These are phyloP conservation scores for Drosophila lacteicornis DNA, from an alignment of 1,140 invertebrate species.

Conservation along the genomic window DNA sequence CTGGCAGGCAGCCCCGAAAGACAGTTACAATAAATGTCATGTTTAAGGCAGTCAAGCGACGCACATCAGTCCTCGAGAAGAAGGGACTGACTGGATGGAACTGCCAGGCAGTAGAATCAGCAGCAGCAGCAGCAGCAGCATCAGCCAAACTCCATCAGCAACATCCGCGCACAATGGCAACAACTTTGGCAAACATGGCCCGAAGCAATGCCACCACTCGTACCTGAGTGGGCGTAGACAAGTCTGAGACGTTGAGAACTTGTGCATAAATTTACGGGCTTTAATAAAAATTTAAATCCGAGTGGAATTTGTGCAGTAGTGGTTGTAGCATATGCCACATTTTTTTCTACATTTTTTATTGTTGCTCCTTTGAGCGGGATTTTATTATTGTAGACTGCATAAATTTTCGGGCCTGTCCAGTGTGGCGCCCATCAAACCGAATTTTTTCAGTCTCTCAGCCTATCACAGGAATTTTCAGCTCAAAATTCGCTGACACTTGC, in stretches of 20 bases:
- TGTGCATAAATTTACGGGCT: conserved; percentile 62
- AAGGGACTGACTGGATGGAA: conserved; percentile 14
- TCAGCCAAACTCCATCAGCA: conserved; percentile 35
- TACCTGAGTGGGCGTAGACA: conserved; percentile 60
- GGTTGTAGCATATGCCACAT: conserved; percentile 36
- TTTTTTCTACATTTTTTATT: conserved; percentile 44
- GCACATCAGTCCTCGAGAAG: conserved; percentile 65
- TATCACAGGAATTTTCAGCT: conserved; percentile 15
- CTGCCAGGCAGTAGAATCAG: conserved; percentile 11
- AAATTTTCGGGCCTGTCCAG: conserved; percentile 67
- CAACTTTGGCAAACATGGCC: conserved; percentile 63
- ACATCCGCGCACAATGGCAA: conserved; percentile 28
- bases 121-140: conserved; percentile 7
- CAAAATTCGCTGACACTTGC: conserved; percentile 42
- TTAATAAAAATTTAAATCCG: conserved; percentile 46
- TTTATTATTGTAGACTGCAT: conserved; percentile 44
- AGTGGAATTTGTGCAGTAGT: conserved; percentile 24
- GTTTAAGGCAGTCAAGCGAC: conserved; percentile 73
- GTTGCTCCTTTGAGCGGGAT: conserved; percentile 30
- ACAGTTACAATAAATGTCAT: conserved; percentile 83
- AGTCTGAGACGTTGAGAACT: conserved; percentile 28
- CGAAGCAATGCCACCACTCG: conserved; percentile 52
- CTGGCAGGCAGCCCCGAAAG: conserved; percentile 20
- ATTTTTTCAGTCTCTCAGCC: conserved; percentile 31
- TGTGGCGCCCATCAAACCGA: conserved; percentile 76